These are phyloP conservation scores for Macropodus opercularis DNA, from an alignment of 2,797 vertebrate species.

Conservation along the genomic window DNA sequence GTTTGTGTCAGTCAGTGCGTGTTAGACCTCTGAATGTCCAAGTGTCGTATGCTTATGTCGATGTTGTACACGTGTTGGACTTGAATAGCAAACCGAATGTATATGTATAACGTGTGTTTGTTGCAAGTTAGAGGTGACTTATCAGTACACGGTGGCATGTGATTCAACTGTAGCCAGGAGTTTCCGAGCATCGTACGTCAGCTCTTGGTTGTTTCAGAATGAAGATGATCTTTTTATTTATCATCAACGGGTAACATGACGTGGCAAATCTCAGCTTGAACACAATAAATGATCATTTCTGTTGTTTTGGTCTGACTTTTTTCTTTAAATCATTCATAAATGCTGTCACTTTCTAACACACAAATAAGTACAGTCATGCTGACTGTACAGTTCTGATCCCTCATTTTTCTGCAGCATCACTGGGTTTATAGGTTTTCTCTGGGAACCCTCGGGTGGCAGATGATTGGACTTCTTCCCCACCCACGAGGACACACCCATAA, in stretches of 20 bases:
- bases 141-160: slow-evolving; percentile 58
- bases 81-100: slow-evolving; percentile 70
- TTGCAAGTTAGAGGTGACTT: slow-evolving; percentile 51
- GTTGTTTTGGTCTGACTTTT: slow-evolving; percentile 8
- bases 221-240: slow-evolving; percentile 24
- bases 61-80: slow-evolving; percentile 62
- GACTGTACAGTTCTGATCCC: no score
- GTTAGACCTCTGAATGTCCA: slow-evolving; percentile 53
- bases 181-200: slow-evolving; percentile 47
- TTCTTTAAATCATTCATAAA: background rate
- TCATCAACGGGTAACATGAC: slow-evolving; percentile 23
- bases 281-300: slow-evolving; percentile 55
- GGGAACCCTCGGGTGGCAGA: slow-evolving; percentile 42
- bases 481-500: slow-evolving; percentile 63
- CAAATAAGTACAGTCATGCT: no score
- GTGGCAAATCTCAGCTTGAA: slow-evolving; percentile 34
- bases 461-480: slow-evolving; percentile 43
- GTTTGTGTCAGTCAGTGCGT: slow-evolving; percentile 32
- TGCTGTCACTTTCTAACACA: no score
- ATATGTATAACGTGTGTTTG: slow-evolving; percentile 52
- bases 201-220: slow-evolving; percentile 20
- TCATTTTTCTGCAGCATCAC: no score
- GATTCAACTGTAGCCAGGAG: slow-evolving; percentile 34
- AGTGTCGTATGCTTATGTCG: slow-evolving; percentile 56
- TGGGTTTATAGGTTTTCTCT: background rate